Evolutionary conservation across 2,888 invertebrate species (phyloP), one percentile per base, ranked within the genome.

Genomic region (Gisinianus flammeolus): DNA sequence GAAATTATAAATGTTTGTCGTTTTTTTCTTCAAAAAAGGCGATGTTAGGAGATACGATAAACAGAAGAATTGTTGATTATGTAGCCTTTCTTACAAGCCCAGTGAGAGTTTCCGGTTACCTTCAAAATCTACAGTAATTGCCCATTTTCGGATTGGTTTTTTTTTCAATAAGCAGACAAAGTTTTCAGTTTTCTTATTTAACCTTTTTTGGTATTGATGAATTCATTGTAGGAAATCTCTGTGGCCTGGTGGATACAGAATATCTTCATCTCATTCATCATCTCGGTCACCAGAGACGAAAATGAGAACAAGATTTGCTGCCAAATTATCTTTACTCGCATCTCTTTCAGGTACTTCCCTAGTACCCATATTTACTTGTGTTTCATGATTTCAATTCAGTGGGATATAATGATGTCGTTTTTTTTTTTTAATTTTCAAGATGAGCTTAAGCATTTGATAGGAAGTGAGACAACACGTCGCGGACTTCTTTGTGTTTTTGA

Each of bases 391-490:
- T 6, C 44, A 44, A 44, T 44, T 44, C 44, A 10, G 44, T 10
- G 6, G 16, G 8, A 10, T 44, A 44, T 44, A 10, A 44, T 44
- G 6, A 10, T 44, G 44, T 44, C 16, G 8, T 10, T 16, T 44
- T 44, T 44, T 6, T 44, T 10, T 16, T 44, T 44, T 44, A 10
- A 16, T 44, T 44, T 44, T 44, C 44, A 88, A 91, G 96, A 97
- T 88, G 96, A 97, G 87, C 88, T 97, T 79, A 92, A 93, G 85
- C 94, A 94, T 86, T 92, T 97, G 84, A 93, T 97, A 78, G 97
- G 97, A 0, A 93, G 93, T 64, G 95, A 96, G 86, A 94, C 95
- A 1, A 94, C 94, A 2, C 90, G 94, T 28, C 90, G 93, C 83
- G 96, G 96, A 4, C 89, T 95, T 19, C 88, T 94, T 75, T 91